These are phyloP conservation scores for Patella pellucida DNA, from an alignment of 2,888 invertebrate species.

Conservation along the genomic window DNA sequence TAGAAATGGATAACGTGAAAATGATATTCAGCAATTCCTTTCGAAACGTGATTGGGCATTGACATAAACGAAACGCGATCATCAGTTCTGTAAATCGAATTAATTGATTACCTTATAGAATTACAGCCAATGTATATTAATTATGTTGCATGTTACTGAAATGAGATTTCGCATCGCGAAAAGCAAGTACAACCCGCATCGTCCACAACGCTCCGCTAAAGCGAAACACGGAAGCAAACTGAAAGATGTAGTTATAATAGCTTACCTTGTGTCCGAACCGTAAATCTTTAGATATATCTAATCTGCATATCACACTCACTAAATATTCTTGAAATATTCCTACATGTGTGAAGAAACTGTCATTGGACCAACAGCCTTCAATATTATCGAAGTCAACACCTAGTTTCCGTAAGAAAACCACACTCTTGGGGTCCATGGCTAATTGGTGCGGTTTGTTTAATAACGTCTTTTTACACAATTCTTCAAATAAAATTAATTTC, in stretches of 20 bases:
- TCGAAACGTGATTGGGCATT: too few species aligned
- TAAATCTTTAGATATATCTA: conserved; percentile 42
- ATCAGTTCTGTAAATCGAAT: too few species aligned
- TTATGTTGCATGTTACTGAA: too few species aligned
- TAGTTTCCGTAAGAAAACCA: conserved; percentile 53
- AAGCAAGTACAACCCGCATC: too few species aligned
- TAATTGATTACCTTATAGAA: too few species aligned
- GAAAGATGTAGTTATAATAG: background rate
- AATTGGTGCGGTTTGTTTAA: conserved; percentile 60
- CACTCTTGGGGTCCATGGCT: conserved; percentile 56
- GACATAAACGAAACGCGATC: too few species aligned
- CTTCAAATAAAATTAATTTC: conserved; percentile 59
- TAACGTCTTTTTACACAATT: conserved; percentile 47
- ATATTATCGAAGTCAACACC: conserved; percentile 67
- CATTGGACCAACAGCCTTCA: conserved; percentile 62
- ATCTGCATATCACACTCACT: conserved; percentile 43
- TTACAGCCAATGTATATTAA: too few species aligned
- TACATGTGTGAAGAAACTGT: conserved; percentile 60
- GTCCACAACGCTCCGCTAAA: too few species aligned
- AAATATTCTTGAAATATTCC: conserved; percentile 66
- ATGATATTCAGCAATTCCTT: too few species aligned
- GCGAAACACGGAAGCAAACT: too few species aligned
- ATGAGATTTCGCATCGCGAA: too few species aligned
- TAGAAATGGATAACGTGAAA: too few species aligned
- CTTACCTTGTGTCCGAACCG: conserved; percentile 49